A percentile compares a stretch with the other conserved stretches of the same genome.
Conservation (phyloP, 2,113 vertebrate genomes). For the Bos javanicus region DNA sequence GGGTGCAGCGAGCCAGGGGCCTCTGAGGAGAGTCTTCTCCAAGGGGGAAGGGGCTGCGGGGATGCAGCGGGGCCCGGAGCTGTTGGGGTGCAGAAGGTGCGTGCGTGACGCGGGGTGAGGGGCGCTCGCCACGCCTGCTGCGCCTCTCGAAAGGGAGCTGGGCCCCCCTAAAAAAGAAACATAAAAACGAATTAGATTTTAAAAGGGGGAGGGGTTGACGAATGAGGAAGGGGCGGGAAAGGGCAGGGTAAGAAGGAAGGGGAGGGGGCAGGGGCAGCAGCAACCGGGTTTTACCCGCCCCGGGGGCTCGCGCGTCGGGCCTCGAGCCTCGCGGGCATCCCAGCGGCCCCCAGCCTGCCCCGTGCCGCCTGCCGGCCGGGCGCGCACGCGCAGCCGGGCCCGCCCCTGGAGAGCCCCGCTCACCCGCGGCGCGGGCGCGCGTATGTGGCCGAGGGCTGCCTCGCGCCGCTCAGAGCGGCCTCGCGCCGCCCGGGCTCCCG, state of each 20-base stretch:
- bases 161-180: neutral
- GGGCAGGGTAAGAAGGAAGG: neutral
- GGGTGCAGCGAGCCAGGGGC: constrained; percentile 36
- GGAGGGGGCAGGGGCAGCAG: constrained; percentile 53
- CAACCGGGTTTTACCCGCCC: constrained; percentile 77
- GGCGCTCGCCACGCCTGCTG: constrained; percentile 15
- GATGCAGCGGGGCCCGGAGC: constrained; percentile 41
- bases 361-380: neutral
- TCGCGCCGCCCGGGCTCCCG: neutral
- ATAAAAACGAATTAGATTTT: neutral
- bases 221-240: neutral
- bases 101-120: constrained; percentile 47
- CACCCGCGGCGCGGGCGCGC: neutral
- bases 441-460: neutral
- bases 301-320: constrained; percentile 65
- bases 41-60: neutral
- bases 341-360: constrained; percentile 12
- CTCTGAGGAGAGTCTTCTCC: neutral
- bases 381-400: constrained; percentile 49
- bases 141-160: neutral
- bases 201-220: neutral
- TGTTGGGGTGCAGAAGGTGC: constrained; percentile 63
- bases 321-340: constrained; percentile 48
- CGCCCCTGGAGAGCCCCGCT: neutral
- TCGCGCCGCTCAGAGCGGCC: neutral